Evolutionary conservation across 2,113 vertebrate genomes (phyloP), one percentile per base, ranked within the genome.

Genomic region (Mesocricetus auratus): DNA sequence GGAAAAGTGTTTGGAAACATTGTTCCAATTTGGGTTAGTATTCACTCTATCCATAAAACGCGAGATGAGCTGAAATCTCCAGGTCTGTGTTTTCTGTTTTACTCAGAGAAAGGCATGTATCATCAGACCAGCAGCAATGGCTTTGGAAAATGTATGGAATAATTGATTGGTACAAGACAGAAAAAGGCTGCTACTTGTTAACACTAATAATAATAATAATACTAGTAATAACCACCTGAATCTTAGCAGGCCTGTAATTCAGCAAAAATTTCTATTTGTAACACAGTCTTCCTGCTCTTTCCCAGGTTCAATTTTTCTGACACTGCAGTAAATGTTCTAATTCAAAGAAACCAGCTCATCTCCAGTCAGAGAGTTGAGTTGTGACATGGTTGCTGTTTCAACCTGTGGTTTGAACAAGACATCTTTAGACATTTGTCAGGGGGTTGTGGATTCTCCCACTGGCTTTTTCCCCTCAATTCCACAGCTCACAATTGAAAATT

Each of bases 301-400:
- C 39, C 5, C 39, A 58, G 62, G 66, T 89, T 92, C 45, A 68
- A 56, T 17, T 91, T 42, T 93, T 90, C 31, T 88, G 31, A 96
- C 90, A 69, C 3, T 74, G 10, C n/a, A 74, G 89, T 69, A 60
- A 96, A 60, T 88, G 15, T 86, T 86, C 66, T 19, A 86, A 94
- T 78, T 45, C 42, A 89, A 60, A 85, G 78, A 91, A 89, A 50
- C 16, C 9, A 68, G 36, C 33, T 50, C 31, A 21, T 42, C 22
- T 33, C 24, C 26, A 71, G 42, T 17, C 42, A 78, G 12, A 94
- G 56, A 73, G 24, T 22, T 10, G 92, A 77, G 42, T 47, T 78
- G 45, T 64, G 58, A n/a, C 42, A 60, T 24, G 53, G 50, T 11
- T 73, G 11, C 78, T 47, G 58, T 58, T 75, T 94, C 69, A 36